These are phyloP conservation scores for Crambe crambe DNA, from an alignment of 37 sponge, comb jelly and placozoan genomes.

Conservation along the genomic window DNA sequence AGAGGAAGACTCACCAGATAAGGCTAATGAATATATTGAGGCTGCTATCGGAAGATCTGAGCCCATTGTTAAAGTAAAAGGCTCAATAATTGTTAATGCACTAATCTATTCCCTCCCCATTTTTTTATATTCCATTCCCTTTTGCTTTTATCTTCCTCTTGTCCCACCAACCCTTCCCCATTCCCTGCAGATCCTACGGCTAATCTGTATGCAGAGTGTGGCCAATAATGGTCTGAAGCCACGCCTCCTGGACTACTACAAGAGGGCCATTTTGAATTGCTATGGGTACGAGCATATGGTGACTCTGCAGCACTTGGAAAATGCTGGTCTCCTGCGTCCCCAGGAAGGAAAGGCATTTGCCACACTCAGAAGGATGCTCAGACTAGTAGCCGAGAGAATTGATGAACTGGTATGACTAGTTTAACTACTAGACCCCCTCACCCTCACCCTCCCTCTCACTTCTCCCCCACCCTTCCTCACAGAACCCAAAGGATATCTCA, in stretches of 20 bases:
- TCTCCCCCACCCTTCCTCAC: no score
- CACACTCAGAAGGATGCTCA: constrained; percentile 57
- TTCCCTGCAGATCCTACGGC: constrained; percentile 63
- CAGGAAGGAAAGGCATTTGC: constrained; percentile 75
- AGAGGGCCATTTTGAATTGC: constrained; percentile 76
- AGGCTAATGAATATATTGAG: constrained; percentile 41
- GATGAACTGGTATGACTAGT: constrained; percentile 77
- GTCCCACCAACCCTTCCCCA: background rate
- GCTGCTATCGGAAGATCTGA: constrained; percentile 38
- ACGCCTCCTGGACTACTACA: constrained; percentile 88
- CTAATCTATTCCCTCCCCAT: background rate
- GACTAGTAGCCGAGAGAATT: constrained; percentile 46
- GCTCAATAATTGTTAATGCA: background rate
- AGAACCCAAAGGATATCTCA: constrained; percentile 68
- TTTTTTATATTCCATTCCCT: background rate
- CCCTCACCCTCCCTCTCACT: no score
- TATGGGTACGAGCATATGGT: constrained; percentile 89
- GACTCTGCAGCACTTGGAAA: constrained; percentile 77
- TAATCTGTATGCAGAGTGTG: constrained; percentile 93
- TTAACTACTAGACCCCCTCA: no score
- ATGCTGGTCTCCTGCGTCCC: constrained; percentile 78
- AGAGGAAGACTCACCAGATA: constrained; percentile 48
- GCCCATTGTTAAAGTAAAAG: constrained; percentile 43
- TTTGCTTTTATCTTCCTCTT: background rate
- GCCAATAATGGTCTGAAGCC: constrained; percentile 88